Conservation (phyloP, 2,888 invertebrate species). For the Capitulum mitella region DNA sequence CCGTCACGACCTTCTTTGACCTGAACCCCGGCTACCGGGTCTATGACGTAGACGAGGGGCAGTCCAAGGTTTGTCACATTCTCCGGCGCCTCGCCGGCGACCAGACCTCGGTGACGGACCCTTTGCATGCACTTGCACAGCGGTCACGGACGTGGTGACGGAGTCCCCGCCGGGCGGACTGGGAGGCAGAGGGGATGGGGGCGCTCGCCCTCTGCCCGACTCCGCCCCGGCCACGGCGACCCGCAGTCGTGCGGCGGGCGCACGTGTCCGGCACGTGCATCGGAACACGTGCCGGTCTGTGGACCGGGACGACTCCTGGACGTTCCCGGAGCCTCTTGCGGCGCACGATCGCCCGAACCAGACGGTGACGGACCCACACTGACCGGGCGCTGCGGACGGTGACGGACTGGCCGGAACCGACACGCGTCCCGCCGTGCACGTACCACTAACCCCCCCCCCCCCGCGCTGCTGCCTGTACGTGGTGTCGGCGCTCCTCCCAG, state of each 20-base stretch:
- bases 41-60: conserved; percentile 82
- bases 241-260: too few relatives aligned
- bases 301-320: not conserved
- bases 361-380: not conserved
- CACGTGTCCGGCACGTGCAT: too few relatives aligned
- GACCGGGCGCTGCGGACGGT: not conserved
- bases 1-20: conserved; percentile 81
- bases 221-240: too few relatives aligned
- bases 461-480: too few relatives aligned
- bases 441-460: conserved; percentile 42
- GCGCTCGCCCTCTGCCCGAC: too few relatives aligned
- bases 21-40: conserved; percentile 91
- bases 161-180: not conserved
- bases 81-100: too few relatives aligned
- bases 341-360: not conserved
- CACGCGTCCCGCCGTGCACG: conserved; percentile 44
- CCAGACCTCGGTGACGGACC: too few relatives aligned
- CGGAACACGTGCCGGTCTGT: too few relatives aligned
- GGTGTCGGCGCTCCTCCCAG: conserved; percentile 41
- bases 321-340: not conserved
- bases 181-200: too few relatives aligned
- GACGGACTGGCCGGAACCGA: conserved; percentile 44
- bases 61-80: not conserved
- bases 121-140: too few relatives aligned
- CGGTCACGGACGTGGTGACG: not conserved